These are phyloP conservation scores for Ambastaia sidthimunki DNA, from an alignment of 2,797 vertebrate genomes.

Conservation along the genomic window DNA sequence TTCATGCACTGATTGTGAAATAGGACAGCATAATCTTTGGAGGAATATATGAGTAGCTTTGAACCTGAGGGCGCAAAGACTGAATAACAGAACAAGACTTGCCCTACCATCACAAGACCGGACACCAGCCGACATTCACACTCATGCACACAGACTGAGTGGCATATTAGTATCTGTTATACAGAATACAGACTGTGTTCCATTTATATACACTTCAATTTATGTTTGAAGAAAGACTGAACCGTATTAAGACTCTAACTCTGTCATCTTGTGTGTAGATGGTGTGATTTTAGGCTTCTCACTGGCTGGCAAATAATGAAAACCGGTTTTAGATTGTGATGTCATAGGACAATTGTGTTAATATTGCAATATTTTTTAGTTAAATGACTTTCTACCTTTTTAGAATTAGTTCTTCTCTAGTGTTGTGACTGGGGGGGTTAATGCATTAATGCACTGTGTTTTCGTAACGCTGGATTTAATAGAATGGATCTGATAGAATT, in stretches of 20 bases:
- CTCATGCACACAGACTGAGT: background rate
- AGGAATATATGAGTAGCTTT: background rate
- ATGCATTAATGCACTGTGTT: conserved; percentile 14
- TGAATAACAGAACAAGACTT: conserved; percentile 30
- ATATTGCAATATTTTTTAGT: background rate
- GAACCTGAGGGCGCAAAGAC: conserved; percentile 23
- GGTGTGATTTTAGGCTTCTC: background rate
- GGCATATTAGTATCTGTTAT: background rate
- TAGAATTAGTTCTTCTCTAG: background rate
- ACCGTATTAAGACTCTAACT: background rate
- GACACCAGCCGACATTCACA: background rate
- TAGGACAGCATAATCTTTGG: background rate
- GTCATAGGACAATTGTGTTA: background rate
- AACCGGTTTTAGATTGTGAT: background rate
- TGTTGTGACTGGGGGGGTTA: background rate
- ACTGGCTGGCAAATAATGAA: too few relatives aligned
- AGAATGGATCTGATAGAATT: conserved; percentile 53
- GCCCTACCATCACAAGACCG: conserved; percentile 42
- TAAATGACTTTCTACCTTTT: background rate
- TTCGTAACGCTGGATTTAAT: conserved; percentile 40
- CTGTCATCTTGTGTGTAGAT: background rate
- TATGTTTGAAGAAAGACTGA: background rate
- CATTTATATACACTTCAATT: background rate
- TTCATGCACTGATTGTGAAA: background rate
- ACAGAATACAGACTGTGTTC: background rate